Evolutionary conservation across 2,113 vertebrate genomes (phyloP).

Genomic region (Tachysurus vachellii): DNA sequence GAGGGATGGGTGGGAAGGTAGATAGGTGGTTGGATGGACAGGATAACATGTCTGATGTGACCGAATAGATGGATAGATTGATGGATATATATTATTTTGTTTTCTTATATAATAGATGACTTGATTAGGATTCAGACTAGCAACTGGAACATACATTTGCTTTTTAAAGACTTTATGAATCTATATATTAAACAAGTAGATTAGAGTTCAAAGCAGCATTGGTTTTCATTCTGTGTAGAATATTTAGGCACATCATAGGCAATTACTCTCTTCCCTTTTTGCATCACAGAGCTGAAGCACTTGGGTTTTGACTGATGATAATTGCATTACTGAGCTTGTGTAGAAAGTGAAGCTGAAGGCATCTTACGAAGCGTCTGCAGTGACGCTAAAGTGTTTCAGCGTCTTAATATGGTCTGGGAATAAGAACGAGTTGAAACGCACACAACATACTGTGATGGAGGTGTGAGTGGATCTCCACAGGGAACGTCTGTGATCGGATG

Average conservation of each 20-base stretch:
- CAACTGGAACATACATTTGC: neutral
- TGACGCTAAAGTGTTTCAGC: neutral
- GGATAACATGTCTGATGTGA: neutral
- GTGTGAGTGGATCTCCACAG: neutral
- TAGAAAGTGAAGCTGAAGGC: constrained; percentile 8
- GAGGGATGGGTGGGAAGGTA: neutral
- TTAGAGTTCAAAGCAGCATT: neutral
- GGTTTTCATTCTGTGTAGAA: neutral
- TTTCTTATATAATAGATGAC: neutral
- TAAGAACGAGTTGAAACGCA: neutral
- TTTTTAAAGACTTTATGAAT: neutral
- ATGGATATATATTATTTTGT: neutral
- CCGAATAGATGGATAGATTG: neutral
- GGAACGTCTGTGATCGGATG: neutral
- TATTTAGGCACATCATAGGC: neutral
- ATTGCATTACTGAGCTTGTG: neutral
- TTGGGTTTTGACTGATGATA: neutral
- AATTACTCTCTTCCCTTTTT: neutral
- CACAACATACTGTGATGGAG: neutral
- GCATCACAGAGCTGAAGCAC: neutral
- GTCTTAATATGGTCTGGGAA: constrained; percentile 6
- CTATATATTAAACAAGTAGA: neutral
- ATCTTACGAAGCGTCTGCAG: neutral
- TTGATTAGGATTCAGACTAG: neutral
- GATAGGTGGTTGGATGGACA: neutral